These are phyloP conservation scores for Archilochus colubris DNA, from an alignment of 2,113 vertebrate genomes.

Conservation along the genomic window DNA sequence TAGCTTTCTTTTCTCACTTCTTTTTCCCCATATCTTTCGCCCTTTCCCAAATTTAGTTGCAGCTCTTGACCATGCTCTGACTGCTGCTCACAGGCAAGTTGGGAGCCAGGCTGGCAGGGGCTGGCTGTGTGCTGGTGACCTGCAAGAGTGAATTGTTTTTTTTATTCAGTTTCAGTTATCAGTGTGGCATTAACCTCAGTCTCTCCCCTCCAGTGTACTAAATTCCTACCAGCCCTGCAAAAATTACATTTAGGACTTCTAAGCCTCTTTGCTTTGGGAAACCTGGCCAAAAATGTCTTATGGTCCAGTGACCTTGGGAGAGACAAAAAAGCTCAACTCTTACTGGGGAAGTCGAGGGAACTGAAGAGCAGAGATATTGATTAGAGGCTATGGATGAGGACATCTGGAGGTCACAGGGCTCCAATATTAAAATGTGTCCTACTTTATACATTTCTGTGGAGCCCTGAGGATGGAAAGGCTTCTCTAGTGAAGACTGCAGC, in stretches of 20 bases:
- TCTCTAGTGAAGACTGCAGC: background rate
- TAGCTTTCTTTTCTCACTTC: background rate
- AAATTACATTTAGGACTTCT: background rate
- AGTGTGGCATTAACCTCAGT: background rate
- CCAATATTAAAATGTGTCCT: background rate
- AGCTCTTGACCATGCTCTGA: background rate
- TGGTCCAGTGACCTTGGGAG: background rate
- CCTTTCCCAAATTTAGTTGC: background rate
- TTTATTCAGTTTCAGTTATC: background rate
- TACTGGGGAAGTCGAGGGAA: background rate
- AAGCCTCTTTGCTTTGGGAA: background rate
- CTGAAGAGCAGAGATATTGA: background rate
- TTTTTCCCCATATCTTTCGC: background rate
- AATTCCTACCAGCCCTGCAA: background rate
- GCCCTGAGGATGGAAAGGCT: background rate
- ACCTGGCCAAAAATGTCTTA: background rate
- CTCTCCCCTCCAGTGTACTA: background rate
- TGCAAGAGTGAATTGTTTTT: background rate
- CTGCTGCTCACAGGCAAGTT: background rate
- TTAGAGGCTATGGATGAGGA: background rate
- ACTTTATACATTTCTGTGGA: background rate
- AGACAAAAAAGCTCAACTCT: background rate
- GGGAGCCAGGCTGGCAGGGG: background rate
- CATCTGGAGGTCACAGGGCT: background rate
- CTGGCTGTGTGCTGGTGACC: background rate